phyloP scores from a whole-genome alignment of 1,140 invertebrate species.

The Drosophila sp. region DNA sequence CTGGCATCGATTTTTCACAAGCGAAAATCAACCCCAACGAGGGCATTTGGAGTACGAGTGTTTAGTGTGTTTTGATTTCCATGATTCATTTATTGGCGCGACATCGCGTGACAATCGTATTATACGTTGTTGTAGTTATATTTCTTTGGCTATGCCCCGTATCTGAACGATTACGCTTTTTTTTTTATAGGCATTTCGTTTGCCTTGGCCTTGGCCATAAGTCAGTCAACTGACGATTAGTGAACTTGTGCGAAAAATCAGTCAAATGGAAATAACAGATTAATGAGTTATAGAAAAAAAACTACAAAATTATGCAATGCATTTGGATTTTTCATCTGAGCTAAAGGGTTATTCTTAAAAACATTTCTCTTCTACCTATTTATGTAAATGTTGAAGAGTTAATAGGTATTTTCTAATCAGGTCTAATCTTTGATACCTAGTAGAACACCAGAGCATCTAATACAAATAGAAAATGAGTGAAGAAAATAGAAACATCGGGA shows the following conservation, averaged over 20 bases:
- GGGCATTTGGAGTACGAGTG: background rate
- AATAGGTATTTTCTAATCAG: too few relatives aligned
- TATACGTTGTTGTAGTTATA: conserved; percentile 5
- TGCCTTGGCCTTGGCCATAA: background rate
- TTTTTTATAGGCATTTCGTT: background rate
- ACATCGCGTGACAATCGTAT: conserved; percentile 50
- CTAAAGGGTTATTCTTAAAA: too few relatives aligned
- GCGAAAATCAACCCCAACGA: conserved; percentile 25
- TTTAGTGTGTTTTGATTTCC: conserved; percentile 27
- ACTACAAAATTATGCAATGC: background rate
- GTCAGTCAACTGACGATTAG: background rate
- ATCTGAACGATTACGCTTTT: background rate
- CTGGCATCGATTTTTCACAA: conserved; percentile 65
- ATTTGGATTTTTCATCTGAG: background rate
- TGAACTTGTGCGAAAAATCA: conserved; percentile 2
- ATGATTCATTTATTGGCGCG: conserved; percentile 24
- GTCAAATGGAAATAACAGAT: background rate
- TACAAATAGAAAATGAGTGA: too few relatives aligned
- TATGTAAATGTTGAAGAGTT: too few relatives aligned
- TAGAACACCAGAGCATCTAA: too few relatives aligned
- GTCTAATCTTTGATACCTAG: too few relatives aligned
- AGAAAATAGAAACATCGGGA: too few relatives aligned
- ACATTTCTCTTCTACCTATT: too few relatives aligned
- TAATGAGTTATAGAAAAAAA: background rate
- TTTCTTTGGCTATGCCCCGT: background rate